phyloP scores from a whole-genome alignment of 64 coral and sea anemone genomes.

The Astreopora myriophthalma region DNA sequence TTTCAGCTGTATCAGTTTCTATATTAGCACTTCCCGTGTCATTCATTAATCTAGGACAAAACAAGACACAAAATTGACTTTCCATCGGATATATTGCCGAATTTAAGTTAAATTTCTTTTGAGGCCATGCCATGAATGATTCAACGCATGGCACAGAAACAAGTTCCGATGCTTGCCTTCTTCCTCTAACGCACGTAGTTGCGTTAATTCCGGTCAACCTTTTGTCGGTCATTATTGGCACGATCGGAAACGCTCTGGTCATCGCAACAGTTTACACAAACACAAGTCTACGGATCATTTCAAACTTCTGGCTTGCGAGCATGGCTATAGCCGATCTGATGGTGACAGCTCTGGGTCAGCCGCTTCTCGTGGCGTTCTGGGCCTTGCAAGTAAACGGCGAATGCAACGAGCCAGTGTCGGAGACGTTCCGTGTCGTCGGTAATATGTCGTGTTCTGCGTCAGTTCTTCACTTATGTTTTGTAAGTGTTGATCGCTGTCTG shows the following conservation, averaged over 20 bases:
- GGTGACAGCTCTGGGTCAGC: constrained; percentile 74
- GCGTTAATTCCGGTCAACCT: constrained; percentile 20
- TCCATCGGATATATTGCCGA: too few species aligned
- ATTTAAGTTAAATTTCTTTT: too few species aligned
- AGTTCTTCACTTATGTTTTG: constrained; percentile 79
- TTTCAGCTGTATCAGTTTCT: too few species aligned
- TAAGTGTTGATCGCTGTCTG: constrained; percentile 78
- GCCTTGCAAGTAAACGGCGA: background rate
- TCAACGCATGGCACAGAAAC: background rate
- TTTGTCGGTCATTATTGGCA: constrained; percentile 56
- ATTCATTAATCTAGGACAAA: too few species aligned
- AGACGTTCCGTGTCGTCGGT: constrained; percentile 69
- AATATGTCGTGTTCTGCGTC: constrained; percentile 86
- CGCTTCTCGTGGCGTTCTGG: constrained; percentile 73
- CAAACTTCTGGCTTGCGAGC: constrained; percentile 79
- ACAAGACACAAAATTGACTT: too few species aligned
- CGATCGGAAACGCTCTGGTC: constrained; percentile 82
- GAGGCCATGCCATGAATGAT: constrained; percentile 12
- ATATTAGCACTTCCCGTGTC: too few species aligned
- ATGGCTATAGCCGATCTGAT: constrained; percentile 82
- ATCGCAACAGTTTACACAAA: constrained; percentile 86
- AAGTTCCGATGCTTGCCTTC: background rate
- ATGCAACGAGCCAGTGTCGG: constrained; percentile 53
- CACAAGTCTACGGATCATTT: constrained; percentile 67
- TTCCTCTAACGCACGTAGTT: background rate